Evolutionary conservation across 2,113 vertebrate species (phyloP), one percentile per base, ranked within the genome.

Genomic region (Rissa tridactyla): DNA sequence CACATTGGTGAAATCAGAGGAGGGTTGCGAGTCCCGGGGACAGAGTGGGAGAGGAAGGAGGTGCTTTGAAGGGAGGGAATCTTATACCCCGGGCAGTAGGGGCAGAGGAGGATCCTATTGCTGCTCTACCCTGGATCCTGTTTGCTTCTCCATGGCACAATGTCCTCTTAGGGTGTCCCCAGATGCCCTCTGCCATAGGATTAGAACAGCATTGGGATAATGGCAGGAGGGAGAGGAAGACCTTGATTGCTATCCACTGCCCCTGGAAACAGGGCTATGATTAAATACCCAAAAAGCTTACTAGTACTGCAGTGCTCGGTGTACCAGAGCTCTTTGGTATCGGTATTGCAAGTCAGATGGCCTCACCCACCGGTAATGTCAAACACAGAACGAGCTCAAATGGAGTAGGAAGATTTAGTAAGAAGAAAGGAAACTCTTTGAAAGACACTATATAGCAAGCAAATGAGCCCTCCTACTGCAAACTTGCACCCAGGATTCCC

Each of bases 121-220:
- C 61, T 11, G 1, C 38, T 52, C 38, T 30, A 42, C 68, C 78
- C 69, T 83, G 46, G 58, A 78, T 66, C 42, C 42, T 46, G 15
- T 34, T 46, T 32, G 40, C 72, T 89, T 88, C 36, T 83, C 32
- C 0, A 0, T 36, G 49, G 12, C 38, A 54, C 5, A 2, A 32
- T 26, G n/a, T 54, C 29, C 27, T 25, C n/a, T 87, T 58, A 78
- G 83, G 55, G 82, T 42, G 55, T 25, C 47, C 55, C 38, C 78
- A 68, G n/a, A 1, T 68, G 46, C 52, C 51, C 46, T 42, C 52
- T 70, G 44, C 73, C 19, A 15, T 27, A 71, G 66, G 57, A 64
- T 80, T 55, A 69, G 42, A 65, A 57, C 40, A 61, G 16, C 52
- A 44, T 5, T 7, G 13, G 16, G 14, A 61, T 77, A 44, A 11